These are phyloP conservation scores for Solea solea DNA, from an alignment of 2,113 vertebrate genomes.

Conservation along the genomic window DNA sequence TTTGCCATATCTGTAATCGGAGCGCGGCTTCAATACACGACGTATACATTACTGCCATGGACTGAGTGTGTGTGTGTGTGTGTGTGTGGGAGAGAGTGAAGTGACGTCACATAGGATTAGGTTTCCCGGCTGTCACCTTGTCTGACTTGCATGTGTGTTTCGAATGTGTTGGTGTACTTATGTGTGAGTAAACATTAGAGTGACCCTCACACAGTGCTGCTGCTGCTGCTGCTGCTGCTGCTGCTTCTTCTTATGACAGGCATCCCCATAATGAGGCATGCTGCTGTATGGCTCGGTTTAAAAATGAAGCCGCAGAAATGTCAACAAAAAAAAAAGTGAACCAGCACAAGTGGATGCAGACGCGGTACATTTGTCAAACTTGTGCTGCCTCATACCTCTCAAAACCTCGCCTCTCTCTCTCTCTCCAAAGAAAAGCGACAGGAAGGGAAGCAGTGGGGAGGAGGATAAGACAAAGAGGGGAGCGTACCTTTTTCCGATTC, in stretches of 20 bases:
- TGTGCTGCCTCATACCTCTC: conserved; percentile 20
- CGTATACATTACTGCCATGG: conserved; percentile 38
- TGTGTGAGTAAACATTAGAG: not conserved
- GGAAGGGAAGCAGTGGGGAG: not conserved
- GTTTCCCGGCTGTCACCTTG: conserved; percentile 48
- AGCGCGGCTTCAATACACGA: conserved; percentile 27
- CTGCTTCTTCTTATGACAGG: conserved; percentile 28
- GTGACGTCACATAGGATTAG: conserved; percentile 24
- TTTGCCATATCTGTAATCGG: conserved; percentile 46
- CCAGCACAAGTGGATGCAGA: conserved; percentile 33
- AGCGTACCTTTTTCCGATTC: conserved; percentile 43
- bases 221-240: not conserved
- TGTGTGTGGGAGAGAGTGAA: not conserved
- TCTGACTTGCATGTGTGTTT: conserved; percentile 8
- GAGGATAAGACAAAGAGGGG: conserved; percentile 35
- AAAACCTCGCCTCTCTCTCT: not conserved
- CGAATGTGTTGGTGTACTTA: not conserved
- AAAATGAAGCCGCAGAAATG: conserved; percentile 34
- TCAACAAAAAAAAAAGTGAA: conserved; percentile 40
- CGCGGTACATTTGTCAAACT: conserved; percentile 45
- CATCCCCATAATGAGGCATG: conserved; percentile 53
- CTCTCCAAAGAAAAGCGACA: conserved; percentile 12
- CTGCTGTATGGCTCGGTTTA: conserved; percentile 7
- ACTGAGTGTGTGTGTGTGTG: not conserved
- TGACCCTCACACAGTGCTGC: conserved; percentile 7